Base-by-base conservation (phyloP, 2,797 vertebrate species). In the Muscicapa striata region DNA sequence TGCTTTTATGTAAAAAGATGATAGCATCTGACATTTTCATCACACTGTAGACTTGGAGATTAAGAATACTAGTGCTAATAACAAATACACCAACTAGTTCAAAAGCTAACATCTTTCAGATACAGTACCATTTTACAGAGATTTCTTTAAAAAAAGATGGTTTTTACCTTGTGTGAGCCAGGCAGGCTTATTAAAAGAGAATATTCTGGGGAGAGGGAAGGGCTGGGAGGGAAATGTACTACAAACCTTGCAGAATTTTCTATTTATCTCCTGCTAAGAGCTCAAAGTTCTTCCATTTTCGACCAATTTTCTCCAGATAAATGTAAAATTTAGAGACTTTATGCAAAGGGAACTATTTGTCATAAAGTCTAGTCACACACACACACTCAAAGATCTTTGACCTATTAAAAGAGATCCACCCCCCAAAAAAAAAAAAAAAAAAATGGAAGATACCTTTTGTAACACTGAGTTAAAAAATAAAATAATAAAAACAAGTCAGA, bases 41-140 rank as follows among this genome's bases (percentile, higher is more conserved):
- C 92, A 97, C 96, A 90, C 94, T 78, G 97, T 90, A 91, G 96
- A 95, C 96, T 80, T 84, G 1, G 63, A 94, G 94, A 79, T 95
- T 94, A 94, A 94, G 95, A 95, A 93, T 90, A 84, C 96, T 97
- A 97, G 91, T 91, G 97, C 96, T 97, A 97, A 92, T 59, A 94
- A 94, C 94, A 95, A 91, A 96, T 73, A 96, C 94, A 90, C 90
- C 82, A 69, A 90, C 96, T 91, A 95, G 85, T 77, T 87, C 91
- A 94, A 91, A 93, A 95, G 97, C 97, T 89, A 94, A 93, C 87
- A 84, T 95, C 96, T 90, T 89, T 90, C 94, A 66, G 81, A 90
- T 70, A 87, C 88, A 94, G 98, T 94, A 95, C 97, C 96, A 73
- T 85, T 90, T 89, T 55, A 92, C 89, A 96, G 89, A 95, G 48